These are phyloP conservation scores for Rhipidura dahli DNA, from an alignment of 2,113 vertebrate species.

Conservation along the genomic window DNA sequence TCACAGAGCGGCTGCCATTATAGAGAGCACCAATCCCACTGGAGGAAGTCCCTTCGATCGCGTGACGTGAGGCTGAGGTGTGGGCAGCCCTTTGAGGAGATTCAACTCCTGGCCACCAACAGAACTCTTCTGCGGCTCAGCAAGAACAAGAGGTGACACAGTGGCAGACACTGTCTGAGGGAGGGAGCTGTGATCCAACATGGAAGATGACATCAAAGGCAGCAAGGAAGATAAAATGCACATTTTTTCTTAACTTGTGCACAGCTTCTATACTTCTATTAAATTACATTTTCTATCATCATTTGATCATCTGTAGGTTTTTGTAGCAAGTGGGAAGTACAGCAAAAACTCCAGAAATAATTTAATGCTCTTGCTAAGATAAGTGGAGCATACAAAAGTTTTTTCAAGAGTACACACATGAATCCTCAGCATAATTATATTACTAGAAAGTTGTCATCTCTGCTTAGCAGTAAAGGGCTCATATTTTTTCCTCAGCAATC, in stretches of 20 bases:
- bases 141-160: rapidly evolving
- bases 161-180: neutral
- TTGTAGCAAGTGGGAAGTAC: neutral
- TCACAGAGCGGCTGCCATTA: rapidly evolving
- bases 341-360: neutral
- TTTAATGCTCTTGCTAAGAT: neutral
- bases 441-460: neutral
- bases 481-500: neutral
- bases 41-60: neutral
- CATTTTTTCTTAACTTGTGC: neutral
- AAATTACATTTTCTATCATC: neutral
- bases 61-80: neutral
- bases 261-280: neutral
- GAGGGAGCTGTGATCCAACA: neutral
- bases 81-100: neutral
- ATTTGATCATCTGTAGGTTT: neutral
- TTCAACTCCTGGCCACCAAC: neutral
- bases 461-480: neutral
- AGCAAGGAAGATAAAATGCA: neutral
- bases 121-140: neutral
- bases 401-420: neutral
- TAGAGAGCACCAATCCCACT: rapidly evolving
- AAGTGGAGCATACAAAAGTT: neutral
- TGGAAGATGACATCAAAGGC: neutral
- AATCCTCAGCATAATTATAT: neutral